Conservation (phyloP, 2,888 invertebrate genomes). For the Noctuana brunneofusca region DNA sequence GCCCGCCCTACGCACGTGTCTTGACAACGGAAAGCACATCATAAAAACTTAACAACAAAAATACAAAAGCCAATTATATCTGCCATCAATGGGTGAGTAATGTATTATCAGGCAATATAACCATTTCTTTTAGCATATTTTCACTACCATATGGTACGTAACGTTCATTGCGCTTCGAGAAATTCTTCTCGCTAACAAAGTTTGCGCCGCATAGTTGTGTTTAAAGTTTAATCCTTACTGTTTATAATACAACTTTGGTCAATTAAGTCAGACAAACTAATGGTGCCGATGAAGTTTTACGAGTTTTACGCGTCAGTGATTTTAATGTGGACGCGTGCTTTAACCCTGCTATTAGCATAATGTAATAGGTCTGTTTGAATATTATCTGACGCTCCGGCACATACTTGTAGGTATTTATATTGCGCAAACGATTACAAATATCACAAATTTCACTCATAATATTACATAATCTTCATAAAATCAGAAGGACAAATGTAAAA, state of each 20-base stretch:
- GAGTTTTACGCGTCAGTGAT: slow-evolving; percentile 48
- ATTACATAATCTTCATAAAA: not conserved
- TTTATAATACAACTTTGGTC: not conserved
- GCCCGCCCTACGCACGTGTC: slow-evolving; percentile 72
- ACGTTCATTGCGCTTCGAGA: slow-evolving; percentile 1
- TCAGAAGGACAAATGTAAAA: not conserved
- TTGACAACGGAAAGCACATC: slow-evolving; percentile 32
- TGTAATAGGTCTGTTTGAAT: slow-evolving; percentile 49
- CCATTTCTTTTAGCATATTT: not conserved
- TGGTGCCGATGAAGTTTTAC: slow-evolving; percentile 45
- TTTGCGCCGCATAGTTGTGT: slow-evolving; percentile 1
- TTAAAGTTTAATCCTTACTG: not conserved
- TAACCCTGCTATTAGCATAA: slow-evolving; percentile 56
- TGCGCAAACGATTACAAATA: not conserved
- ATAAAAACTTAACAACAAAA: slow-evolving; percentile 33
- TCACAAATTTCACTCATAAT: not conserved
- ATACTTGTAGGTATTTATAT: not conserved
- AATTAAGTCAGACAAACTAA: slow-evolving; percentile 13
- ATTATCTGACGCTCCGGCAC: slow-evolving; percentile 30
- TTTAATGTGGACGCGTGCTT: slow-evolving; percentile 42
- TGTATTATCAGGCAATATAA: not conserved
- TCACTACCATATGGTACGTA: slow-evolving; percentile 39
- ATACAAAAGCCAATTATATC: not conserved
- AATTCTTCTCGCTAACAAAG: not conserved
- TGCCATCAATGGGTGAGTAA: slow-evolving; percentile 50